Evolutionary conservation across 2,797 vertebrate genomes (phyloP).

Genomic region (Saxicola maurus): DNA sequence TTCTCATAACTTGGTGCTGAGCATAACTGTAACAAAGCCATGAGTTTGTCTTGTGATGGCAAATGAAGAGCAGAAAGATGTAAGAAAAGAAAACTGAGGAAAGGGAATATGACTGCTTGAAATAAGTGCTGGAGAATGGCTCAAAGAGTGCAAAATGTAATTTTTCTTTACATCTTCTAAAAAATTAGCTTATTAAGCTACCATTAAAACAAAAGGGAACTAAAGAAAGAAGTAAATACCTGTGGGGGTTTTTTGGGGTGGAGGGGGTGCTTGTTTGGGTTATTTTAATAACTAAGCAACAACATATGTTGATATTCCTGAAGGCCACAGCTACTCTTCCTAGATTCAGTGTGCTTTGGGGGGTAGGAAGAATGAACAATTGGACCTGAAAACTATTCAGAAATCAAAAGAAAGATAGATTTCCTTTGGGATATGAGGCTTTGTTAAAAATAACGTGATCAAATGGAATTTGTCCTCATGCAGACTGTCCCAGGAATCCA

Average conservation of each 20-base stretch:
- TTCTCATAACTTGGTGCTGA: neutral
- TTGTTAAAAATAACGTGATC: neutral
- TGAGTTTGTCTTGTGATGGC: neutral
- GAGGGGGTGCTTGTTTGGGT: rapidly evolving
- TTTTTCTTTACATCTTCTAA: neutral
- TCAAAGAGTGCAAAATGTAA: neutral
- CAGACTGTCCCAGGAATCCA: neutral
- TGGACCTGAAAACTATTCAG: neutral
- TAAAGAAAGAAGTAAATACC: neutral
- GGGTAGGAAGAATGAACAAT: neutral
- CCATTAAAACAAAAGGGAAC: neutral
- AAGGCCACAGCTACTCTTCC: neutral
- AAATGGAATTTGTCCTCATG: neutral
- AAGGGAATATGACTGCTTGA: neutral
- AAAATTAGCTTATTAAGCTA: neutral
- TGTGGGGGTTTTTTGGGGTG: rapidly evolving
- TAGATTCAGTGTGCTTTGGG: neutral
- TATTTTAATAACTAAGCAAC: neutral
- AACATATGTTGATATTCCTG: neutral
- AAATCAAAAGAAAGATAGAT: neutral
- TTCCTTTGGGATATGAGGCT: neutral
- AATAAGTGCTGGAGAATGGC: neutral
- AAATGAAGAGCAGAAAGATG: neutral
- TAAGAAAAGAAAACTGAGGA: neutral
- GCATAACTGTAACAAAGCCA: neutral